Evolutionary conservation across 2,888 invertebrate genomes (phyloP).

Genomic region (Hermodice carunculata): DNA sequence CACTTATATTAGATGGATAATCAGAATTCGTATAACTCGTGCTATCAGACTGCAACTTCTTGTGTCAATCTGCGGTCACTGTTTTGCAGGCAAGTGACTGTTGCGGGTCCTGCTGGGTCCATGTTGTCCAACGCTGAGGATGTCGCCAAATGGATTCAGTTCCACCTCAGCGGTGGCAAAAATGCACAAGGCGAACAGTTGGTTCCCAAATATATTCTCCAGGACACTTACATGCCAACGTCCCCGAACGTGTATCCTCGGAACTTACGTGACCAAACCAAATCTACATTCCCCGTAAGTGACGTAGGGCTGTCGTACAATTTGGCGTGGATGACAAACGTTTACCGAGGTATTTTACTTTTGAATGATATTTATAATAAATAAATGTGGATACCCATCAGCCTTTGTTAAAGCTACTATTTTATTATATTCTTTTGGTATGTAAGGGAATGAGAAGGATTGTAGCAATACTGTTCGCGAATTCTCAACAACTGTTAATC

Average conservation of each 20-base stretch:
- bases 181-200: constrained; percentile 30
- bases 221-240: constrained; percentile 26
- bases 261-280: constrained; percentile 7
- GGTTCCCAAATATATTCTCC: constrained; percentile 23
- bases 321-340: constrained; percentile 49
- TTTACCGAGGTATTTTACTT: constrained; percentile 59
- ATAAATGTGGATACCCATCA: too few species aligned
- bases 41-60: too few species aligned
- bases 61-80: too few species aligned
- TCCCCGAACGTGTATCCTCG: constrained; percentile 21
- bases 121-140: constrained; percentile 52
- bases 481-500: too few species aligned
- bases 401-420: too few species aligned
- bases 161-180: constrained; percentile 44
- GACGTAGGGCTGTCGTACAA: constrained; percentile 45
- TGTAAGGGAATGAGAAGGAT: too few species aligned
- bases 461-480: too few species aligned
- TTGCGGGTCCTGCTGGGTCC: constrained; percentile 51
- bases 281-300: constrained; percentile 42
- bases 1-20: too few species aligned
- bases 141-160: constrained; percentile 56
- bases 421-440: too few species aligned
- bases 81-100: too few species aligned
- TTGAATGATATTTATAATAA: too few species aligned
- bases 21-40: too few species aligned